These are phyloP conservation scores for Drosophila watanabei DNA, from an alignment of 1,140 invertebrate species.

Conservation along the genomic window DNA sequence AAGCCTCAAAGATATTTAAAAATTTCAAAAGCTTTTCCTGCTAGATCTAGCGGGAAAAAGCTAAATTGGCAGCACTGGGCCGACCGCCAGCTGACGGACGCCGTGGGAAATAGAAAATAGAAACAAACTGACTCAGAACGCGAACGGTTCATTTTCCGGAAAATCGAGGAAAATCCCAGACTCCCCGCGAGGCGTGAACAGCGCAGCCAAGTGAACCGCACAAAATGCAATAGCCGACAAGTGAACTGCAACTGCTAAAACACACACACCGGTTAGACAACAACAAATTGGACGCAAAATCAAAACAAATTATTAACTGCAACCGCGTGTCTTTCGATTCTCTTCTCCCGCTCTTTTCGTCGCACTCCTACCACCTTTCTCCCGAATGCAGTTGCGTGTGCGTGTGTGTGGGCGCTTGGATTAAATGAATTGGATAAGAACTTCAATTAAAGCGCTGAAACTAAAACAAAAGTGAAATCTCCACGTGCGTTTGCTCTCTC, in stretches of 20 bases:
- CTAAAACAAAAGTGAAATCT: slow-evolving; percentile 67
- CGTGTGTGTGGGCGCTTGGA: slow-evolving; percentile 14
- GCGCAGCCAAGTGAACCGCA: slow-evolving; percentile 26
- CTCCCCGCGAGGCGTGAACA: slow-evolving; percentile 39
- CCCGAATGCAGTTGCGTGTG: slow-evolving; percentile 17
- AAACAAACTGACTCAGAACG: slow-evolving; percentile 15
- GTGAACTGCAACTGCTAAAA: slow-evolving; percentile 13
- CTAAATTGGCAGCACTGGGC: no score
- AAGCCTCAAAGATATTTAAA: no score
- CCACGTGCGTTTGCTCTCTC: slow-evolving; percentile 57
- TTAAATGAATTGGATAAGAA: slow-evolving; percentile 40
- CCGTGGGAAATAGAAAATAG: not conserved
- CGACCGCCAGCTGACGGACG: not conserved
- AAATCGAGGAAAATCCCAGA: slow-evolving; percentile 36
- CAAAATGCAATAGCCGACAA: slow-evolving; percentile 38
- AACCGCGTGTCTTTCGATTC: slow-evolving; percentile 25
- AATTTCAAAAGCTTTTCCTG: no score
- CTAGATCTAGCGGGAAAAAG: no score
- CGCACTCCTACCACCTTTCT: slow-evolving; percentile 7
- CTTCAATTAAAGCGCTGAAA: slow-evolving; percentile 29
- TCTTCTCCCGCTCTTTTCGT: slow-evolving; percentile 30
- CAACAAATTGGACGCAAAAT: slow-evolving; percentile 12
- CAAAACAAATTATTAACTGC: slow-evolving; percentile 13
- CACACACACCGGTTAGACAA: slow-evolving; percentile 13
- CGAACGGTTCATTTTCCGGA: slow-evolving; percentile 56